Evolutionary conservation across 2,888 invertebrate genomes (phyloP), one percentile per base, ranked within the genome.

Genomic region (Capitulum mitella): DNA sequence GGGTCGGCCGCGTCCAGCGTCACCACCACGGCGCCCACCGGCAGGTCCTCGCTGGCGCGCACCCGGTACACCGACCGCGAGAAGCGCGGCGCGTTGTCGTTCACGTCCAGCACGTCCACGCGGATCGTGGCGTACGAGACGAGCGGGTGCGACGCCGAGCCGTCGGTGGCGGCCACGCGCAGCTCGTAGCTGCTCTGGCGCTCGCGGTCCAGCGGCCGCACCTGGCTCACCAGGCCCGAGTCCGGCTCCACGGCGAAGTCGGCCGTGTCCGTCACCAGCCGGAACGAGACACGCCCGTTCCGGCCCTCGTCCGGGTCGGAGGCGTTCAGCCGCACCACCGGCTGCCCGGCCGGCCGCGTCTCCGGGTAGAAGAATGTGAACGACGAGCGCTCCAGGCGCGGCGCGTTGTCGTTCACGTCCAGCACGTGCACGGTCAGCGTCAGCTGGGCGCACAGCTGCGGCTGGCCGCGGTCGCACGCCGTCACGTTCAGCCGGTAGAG

Each of bases 371-470:
- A 89, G 83, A 95, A 93, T 84, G 92, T 93, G 0, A 94, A 93
- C 61, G 93, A 86, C 0, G 92, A 87, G 84, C 93, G 92, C 83
- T 92, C 91, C 84, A 98, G 95, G 82, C 91, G 90, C 0, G 98
- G 98, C 3, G 92, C 89, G 85, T 97, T 96, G 86, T 97, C 97
- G 86, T 97, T 96, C 2, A 93, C 92, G 85, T 97, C 96, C 29
- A 93, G 87, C 12, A 97, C 90, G 5, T 91, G 91, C 77, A 96
- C 90, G 3, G 93, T 91, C 26, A 93, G 87, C 82, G 92, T 88
- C 81, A 92, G 90, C 0, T 93, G 94, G 0, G 90, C 88, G 0
- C 92, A 91, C 84, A 93, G 93, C 82, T 92, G 92, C 0, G 95
- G 95, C 80, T 89, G 89, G 0, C 96, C 96, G 64, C 93, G 88